Evolutionary conservation across 2,888 invertebrate species (phyloP).

Genomic region (Clepsis dumicolana): DNA sequence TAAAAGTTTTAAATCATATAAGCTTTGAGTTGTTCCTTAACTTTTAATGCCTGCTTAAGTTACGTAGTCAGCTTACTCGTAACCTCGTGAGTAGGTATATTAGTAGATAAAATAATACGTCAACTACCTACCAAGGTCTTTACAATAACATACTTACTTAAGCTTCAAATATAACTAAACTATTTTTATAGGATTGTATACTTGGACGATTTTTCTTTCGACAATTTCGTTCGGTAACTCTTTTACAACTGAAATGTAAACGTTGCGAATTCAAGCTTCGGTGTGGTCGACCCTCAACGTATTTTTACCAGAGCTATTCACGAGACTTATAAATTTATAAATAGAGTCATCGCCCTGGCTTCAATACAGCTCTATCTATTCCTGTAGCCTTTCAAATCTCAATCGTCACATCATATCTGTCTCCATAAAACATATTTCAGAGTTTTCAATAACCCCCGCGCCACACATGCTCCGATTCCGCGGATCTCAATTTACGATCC

Average conservation of each 20-base stretch:
- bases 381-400: slow-evolving; percentile 67
- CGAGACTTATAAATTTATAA: slow-evolving; percentile 8
- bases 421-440: slow-evolving; percentile 75
- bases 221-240: too few relatives aligned
- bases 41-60: slow-evolving; percentile 13
- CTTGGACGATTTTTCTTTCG: too few relatives aligned
- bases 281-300: too few relatives aligned
- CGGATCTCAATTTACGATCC: slow-evolving; percentile 79
- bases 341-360: slow-evolving; percentile 1
- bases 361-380: slow-evolving; percentile 45
- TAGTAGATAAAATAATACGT: slow-evolving; percentile 2
- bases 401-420: slow-evolving; percentile 65
- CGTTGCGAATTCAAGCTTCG: background rate
- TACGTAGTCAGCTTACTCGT: background rate
- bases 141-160: too few relatives aligned
- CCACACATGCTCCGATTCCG: slow-evolving; percentile 77
- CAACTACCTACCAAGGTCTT: too few relatives aligned
- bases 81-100: background rate
- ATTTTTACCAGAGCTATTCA: background rate
- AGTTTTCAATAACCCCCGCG: slow-evolving; percentile 74
- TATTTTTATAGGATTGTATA: too few relatives aligned
- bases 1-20: slow-evolving; percentile 23
- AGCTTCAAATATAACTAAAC: too few relatives aligned
- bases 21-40: slow-evolving; percentile 15
- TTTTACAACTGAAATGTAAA: background rate